phyloP scores from a whole-genome alignment of 2,113 vertebrate species.

The Pteruthius melanotis region DNA sequence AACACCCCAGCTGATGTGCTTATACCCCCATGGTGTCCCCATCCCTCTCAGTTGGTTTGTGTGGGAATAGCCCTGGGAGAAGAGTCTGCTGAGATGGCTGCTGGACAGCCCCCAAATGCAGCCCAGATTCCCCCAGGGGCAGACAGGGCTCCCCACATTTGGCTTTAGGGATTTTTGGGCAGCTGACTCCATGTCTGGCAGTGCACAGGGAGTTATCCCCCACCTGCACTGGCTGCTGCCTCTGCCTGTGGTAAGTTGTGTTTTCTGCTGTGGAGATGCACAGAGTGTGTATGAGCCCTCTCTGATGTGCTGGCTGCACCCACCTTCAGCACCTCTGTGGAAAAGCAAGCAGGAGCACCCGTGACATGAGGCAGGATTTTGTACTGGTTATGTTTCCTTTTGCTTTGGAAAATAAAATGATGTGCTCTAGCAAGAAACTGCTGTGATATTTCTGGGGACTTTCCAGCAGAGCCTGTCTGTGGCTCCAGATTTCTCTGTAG shows the following conservation, averaged over 20 bases:
- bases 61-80: neutral
- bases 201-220: neutral
- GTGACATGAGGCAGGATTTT: neutral
- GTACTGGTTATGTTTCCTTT: neutral
- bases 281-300: neutral
- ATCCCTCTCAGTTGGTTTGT: neutral
- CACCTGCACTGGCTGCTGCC: neutral
- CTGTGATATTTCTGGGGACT: neutral
- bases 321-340: neutral
- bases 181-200: accelerated
- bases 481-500: neutral
- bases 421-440: neutral
- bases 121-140: neutral
- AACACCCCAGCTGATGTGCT: neutral
- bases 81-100: neutral
- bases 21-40: accelerated
- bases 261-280: neutral
- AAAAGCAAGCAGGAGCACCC: neutral
- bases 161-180: neutral
- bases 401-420: neutral
- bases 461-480: neutral
- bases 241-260: accelerated
- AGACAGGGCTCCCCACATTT: neutral
- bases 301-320: neutral
- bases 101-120: neutral